Base-by-base conservation (phyloP, 2,113 vertebrate genomes). In the Gambusia holbrooki region DNA sequence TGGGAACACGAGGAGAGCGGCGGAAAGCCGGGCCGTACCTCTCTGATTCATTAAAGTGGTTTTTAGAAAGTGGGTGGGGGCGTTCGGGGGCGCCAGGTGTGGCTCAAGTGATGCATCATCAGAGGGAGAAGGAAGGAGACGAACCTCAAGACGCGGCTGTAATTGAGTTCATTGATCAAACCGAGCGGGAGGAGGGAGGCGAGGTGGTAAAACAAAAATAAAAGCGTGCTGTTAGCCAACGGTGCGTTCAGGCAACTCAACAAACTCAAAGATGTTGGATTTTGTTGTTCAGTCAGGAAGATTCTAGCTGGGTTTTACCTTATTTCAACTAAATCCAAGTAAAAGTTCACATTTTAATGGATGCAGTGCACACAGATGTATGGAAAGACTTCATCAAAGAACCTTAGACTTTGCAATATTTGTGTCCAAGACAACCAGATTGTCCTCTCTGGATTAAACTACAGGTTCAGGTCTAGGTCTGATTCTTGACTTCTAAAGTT, bases 101-200 rank as follows among this genome's bases (percentile, higher is more conserved):
- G 92, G 89, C 65, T 76, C 87, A 58, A 76, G 88, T 90, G 80
- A 94, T 95, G 94, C 48, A 95, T 96, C 94, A 95, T 91, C 79
- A 89, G 93, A 88, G 69, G 66, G 78, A 63, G 42, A 25, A 76
- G 40, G 64, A 62, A 63, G 32, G 77, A 89, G 91, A 93, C 89
- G 90, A 87, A 94, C 92, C 88, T 94, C 69, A 90, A 90, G 95
- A 94, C 92, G 89, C 83, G 90, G 80, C 85, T 62, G 85, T 96
- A 97, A 98, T 96, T 96, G 95, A 96, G 92, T 95, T 96, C 95
- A 97, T 95, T 96, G 96, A 96, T 97, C 95, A 97, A 94, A 92
- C 62, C 27, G 71, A 70, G 84, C 28, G 67, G 82, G 64, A 70
- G 78, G 79, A 58, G 54, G 65, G 35, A 66, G 42, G 40, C 3